phyloP scores from a whole-genome alignment of 1,140 invertebrate species.

The Cheumatopsyche charites region DNA sequence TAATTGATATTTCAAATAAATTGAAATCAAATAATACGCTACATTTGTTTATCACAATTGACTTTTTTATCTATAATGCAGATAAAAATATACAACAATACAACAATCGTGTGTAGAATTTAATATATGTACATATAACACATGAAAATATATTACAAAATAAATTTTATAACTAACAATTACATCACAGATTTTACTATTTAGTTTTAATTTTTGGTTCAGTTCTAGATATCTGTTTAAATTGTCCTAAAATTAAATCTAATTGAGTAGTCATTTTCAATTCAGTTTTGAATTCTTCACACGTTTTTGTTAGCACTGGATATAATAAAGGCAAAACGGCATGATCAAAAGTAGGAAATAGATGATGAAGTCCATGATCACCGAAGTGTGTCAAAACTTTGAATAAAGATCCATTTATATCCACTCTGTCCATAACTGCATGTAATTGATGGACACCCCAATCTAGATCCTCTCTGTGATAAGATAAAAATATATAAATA shows the following conservation, averaged over 20 bases:
- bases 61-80: no score
- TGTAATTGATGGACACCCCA: slow-evolving; percentile 83
- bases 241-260: slow-evolving; percentile 71
- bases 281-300: slow-evolving; percentile 70
- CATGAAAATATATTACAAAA: no score
- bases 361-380: slow-evolving; percentile 79
- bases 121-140: no score
- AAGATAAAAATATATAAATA: slow-evolving; percentile 10
- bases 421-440: slow-evolving; percentile 72
- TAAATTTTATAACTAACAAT: no score
- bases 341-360: slow-evolving; percentile 84
- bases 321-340: slow-evolving; percentile 69
- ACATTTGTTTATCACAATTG: no score
- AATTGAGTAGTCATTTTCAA: slow-evolving; percentile 63
- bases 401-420: slow-evolving; percentile 73
- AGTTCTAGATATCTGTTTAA: slow-evolving; percentile 67
- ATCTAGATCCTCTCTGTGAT: slow-evolving; percentile 60
- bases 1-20: no score
- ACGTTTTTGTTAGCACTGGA: slow-evolving; percentile 69
- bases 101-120: no score
- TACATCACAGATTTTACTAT: no score
- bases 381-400: slow-evolving; percentile 76
- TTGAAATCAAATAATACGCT: no score
- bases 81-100: no score
- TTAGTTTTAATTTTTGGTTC: slow-evolving; percentile 53